These are phyloP conservation scores for Tichodroma muraria DNA, from an alignment of 2,113 vertebrate species.

Conservation along the genomic window DNA sequence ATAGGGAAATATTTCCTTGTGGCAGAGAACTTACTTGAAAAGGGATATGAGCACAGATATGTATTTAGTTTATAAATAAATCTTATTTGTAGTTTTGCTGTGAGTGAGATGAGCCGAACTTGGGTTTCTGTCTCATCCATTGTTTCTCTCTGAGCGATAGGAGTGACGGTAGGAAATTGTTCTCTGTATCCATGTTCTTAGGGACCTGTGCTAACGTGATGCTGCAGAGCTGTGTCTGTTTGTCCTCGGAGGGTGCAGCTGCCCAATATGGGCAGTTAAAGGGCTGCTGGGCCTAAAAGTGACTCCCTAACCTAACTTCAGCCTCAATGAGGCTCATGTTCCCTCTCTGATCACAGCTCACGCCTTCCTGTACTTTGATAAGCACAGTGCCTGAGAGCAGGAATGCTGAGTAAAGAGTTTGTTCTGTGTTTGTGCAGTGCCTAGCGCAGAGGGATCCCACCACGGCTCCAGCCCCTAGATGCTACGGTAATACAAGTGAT, in stretches of 20 bases:
- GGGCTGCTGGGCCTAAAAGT: not conserved
- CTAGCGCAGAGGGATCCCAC: constrained; percentile 8
- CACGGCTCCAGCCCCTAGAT: not conserved
- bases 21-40: not conserved
- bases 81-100: not conserved
- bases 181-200: not conserved
- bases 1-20: not conserved
- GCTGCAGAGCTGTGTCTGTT: not conserved
- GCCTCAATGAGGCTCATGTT: not conserved
- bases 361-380: not conserved
- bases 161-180: not conserved
- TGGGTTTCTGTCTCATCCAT: not conserved
- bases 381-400: not conserved
- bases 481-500: constrained; percentile 12
- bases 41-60: not conserved
- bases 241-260: not conserved
- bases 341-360: not conserved
- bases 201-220: not conserved
- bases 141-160: not conserved
- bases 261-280: not conserved
- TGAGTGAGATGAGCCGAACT: not conserved
- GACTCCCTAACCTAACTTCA: not conserved
- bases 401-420: not conserved
- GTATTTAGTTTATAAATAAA: not conserved
- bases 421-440: constrained; percentile 56